phyloP scores from a whole-genome alignment of 1,140 invertebrate species.

The Calephelis nemesis region DNA sequence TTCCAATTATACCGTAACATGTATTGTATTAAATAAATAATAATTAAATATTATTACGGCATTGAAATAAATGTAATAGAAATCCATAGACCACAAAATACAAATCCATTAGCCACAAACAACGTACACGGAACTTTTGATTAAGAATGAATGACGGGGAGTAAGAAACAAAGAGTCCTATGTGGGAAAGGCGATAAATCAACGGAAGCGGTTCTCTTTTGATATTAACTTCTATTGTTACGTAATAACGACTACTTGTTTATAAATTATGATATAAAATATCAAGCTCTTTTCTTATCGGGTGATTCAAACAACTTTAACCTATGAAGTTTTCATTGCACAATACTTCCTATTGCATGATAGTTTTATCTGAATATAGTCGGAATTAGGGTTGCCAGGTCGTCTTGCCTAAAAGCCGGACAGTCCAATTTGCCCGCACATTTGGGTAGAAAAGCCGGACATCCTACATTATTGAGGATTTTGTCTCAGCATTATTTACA shows the following conservation, averaged over 20 bases:
- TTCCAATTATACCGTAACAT: too few relatives aligned
- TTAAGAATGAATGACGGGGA: constrained; percentile 42
- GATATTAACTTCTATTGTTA: constrained; percentile 54
- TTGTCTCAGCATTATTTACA: too few relatives aligned
- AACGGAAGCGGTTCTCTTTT: constrained; percentile 57
- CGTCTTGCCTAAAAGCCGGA: not conserved
- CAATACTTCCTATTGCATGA: constrained; percentile 29
- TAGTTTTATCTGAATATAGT: constrained; percentile 30
- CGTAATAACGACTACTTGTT: constrained; percentile 36
- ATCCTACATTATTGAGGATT: too few relatives aligned
- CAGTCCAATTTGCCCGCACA: too few relatives aligned
- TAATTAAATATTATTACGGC: too few relatives aligned
- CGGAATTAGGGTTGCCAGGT: constrained; percentile 23
- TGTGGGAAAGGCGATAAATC: constrained; percentile 58
- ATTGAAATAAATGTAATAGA: not conserved
- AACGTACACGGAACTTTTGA: constrained; percentile 42
- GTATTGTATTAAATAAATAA: not conserved
- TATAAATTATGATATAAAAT: constrained; percentile 13
- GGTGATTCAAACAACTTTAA: constrained; percentile 20
- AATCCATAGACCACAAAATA: not conserved
- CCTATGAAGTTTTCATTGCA: constrained; percentile 31
- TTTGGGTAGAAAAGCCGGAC: too few relatives aligned
- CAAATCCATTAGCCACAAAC: not conserved
- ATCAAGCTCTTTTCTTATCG: constrained; percentile 8
- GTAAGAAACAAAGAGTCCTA: constrained; percentile 50